Evolutionary conservation across 1,140 invertebrate species (phyloP), one percentile per base, ranked within the genome.

Genomic region (Drosophila tristis): DNA sequence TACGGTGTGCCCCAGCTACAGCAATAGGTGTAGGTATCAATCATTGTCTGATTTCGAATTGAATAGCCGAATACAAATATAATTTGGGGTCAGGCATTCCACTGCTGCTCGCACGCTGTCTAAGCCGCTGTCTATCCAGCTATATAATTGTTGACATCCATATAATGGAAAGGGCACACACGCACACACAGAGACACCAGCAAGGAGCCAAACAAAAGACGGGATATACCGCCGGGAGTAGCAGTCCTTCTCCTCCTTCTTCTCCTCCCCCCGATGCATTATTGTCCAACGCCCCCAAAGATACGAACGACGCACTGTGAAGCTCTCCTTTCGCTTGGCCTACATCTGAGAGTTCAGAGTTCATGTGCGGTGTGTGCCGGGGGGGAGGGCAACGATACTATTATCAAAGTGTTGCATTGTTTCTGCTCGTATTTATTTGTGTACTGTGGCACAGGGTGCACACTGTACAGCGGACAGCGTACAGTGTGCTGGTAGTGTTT

Each of bases 341-440:
- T 72, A 67, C 31, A 35, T 35, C 31, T 5, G 35, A 39, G 35
- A 39, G 35, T 39, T 39, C 35, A 39, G 35, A 31, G 31, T 9
- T 9, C 31, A 31, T 20, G 20, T 20, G 20, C 2, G 20, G 2
- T 57, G 51, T 74, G 58, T 58, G 74, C 29, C 53, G 15, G 35
- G 16, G 16, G 16, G 16, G 16, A 1, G 16, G 61, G 70, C 20
- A 20, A 20, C 20, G 20, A 63, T 64, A 78, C 78, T 85, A 78
- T 82, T 86, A 68, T 78, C 57, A 58, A 74, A 74, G 74, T 78
- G 66, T 72, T 70, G 77, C 71, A 78, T 80, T 80, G 77, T 68
- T 75, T 76, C 49, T 60, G 20, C 20, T 20, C 20, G 20, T 20
- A 58, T 66, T 77, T 74, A 70, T 76, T 75, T 76, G 48, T 25